Evolutionary conservation across 2,113 vertebrate species (phyloP), one percentile per base, ranked within the genome.

Genomic region (Plotosus lineatus): DNA sequence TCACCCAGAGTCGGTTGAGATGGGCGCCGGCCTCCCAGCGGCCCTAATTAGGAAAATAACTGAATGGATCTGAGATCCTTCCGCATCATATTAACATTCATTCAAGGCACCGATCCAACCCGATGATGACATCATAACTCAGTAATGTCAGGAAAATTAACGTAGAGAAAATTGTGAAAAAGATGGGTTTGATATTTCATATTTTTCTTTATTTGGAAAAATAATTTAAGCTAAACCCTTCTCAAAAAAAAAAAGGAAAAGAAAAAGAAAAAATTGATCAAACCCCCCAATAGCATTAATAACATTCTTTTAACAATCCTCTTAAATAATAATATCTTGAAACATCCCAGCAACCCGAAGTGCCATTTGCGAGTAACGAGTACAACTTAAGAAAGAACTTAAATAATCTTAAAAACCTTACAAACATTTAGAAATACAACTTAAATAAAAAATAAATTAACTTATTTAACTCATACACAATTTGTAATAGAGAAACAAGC

Each of bases 151-250:
- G n/a, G n/a, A n/a, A n/a, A n/a, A n/a, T n/a, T n/a, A n/a, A n/a
- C n/a, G n/a, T n/a, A n/a, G n/a, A n/a, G n/a, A n/a, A n/a, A n/a
- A n/a, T n/a, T n/a, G n/a, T n/a, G n/a, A n/a, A n/a, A n/a, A n/a
- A n/a, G n/a, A n/a, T n/a, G n/a, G n/a, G 9, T 82, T 85, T 88
- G 78, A 90, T 15, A 77, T 91, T 93, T 93, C 94, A 94, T 95
- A 96, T 92, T 95, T 73, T 73, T 28, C 96, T 98, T 98, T 99
- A 98, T 99, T 99, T 98, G 96, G 94, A 99, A 99, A 99, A 98
- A 99, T 99, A 99, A 93, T 97, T 97, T 96, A 97, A 95, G 91
- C 95, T 94, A 96, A 96, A 96, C 97, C 96, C 92, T 97, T 97
- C 95, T 94, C 96, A 96, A 94, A 79, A 80, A 94, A 94, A 96